Evolutionary conservation across 30 jellyfish, hydroid and myxozoan genomes (phyloP).

Genomic region (Cassiopea andromeda): DNA sequence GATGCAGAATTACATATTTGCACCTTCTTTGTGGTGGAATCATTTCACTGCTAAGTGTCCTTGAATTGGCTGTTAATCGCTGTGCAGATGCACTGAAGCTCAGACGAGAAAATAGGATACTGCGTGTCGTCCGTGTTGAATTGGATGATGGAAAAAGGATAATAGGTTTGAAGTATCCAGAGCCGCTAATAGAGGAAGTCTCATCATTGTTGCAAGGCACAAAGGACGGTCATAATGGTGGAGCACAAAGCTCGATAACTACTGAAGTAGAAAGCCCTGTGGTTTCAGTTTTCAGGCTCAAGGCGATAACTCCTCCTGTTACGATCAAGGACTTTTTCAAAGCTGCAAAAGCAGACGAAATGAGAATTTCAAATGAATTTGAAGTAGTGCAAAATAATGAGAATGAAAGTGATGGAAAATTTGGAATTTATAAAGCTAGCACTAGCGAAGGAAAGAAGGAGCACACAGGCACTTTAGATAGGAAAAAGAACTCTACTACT

Average conservation of each 20-base stretch:
- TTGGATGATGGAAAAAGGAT: conserved; percentile 84
- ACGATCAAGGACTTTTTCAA: conserved; percentile 80
- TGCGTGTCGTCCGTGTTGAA: conserved; percentile 94
- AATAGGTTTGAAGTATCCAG: conserved; percentile 90
- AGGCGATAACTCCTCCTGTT: conserved; percentile 81
- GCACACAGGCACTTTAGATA: neutral
- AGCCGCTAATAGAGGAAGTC: conserved; percentile 81
- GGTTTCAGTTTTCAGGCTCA: conserved; percentile 1
- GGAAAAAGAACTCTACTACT: neutral
- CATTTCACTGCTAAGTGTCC: conserved; percentile 72
- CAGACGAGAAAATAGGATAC: conserved; percentile 80
- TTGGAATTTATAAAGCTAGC: neutral
- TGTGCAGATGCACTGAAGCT: conserved; percentile 76
- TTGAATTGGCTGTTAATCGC: conserved; percentile 75
- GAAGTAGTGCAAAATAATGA: neutral
- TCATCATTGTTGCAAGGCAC: conserved; percentile 56
- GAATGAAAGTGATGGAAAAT: neutral
- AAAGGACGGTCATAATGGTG: conserved; percentile 17
- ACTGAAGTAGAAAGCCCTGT: conserved; percentile 63
- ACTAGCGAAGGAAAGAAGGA: neutral
- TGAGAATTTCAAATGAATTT: neutral
- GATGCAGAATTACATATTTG: conserved; percentile 74
- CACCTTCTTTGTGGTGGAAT: conserved; percentile 95
- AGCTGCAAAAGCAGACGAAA: conserved; percentile 2
- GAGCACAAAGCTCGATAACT: conserved; percentile 15